These are phyloP conservation scores for Thecophora atra DNA, from an alignment of 2,888 invertebrate species.

Conservation along the genomic window DNA sequence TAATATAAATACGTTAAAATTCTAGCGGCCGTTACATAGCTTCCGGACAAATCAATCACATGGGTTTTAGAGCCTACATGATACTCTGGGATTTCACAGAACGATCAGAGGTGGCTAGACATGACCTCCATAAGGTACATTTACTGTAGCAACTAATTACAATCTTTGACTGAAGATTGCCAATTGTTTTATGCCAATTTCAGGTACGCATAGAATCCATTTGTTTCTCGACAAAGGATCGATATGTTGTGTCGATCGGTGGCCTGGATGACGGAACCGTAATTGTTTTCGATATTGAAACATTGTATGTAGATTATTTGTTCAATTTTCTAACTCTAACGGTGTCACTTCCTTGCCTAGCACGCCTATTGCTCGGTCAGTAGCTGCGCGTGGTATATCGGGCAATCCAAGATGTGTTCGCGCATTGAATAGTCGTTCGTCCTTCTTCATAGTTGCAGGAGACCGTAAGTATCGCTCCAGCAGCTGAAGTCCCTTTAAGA, in stretches of 20 bases:
- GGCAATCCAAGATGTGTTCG: conserved; percentile 75
- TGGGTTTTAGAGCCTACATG: conserved; percentile 87
- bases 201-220: conserved; percentile 83
- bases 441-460: conserved; percentile 79
- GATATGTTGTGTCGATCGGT: conserved; percentile 84
- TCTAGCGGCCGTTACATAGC: conserved; percentile 80
- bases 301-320: conserved; percentile 53
- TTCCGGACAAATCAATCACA: conserved; percentile 90
- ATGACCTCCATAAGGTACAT: conserved; percentile 83
- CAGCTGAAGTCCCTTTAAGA: background rate
- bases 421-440: conserved; percentile 69
- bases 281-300: conserved; percentile 82
- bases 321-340: too few relatives aligned
- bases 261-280: conserved; percentile 91
- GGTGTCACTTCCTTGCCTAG: conserved; percentile 53
- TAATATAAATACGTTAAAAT: too few relatives aligned
- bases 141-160: background rate
- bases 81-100: conserved; percentile 87
- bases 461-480: conserved; percentile 68
- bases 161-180: background rate
- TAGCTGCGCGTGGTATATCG: conserved; percentile 74
- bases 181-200: too few relatives aligned
- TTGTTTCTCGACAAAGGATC: conserved; percentile 83
- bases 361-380: conserved; percentile 72
- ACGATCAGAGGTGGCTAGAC: conserved; percentile 72